Base-by-base conservation (phyloP, 2,888 invertebrate genomes). In the Macrophya annulata region DNA sequence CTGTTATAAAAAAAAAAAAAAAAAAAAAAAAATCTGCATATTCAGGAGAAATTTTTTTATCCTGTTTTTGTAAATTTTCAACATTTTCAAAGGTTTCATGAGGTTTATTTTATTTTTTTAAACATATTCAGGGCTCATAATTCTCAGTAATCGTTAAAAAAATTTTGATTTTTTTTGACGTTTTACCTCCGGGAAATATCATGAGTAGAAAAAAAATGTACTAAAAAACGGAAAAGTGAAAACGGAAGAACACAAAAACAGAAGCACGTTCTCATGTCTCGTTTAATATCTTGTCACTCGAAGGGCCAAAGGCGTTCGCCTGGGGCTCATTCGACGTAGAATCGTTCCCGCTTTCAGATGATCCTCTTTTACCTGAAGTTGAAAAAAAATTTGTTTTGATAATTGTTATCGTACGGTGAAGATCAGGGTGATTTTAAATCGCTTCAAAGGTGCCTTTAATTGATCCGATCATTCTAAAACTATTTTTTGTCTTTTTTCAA, bases 291-390 rank as follows among this genome's bases (percentile, higher is more conserved):
- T 74, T 45, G 21, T 74, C 51, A 55, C 37, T 55, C 8, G 45
- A 77, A n/a, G 12, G 51, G 40, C 71, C 37, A 37, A 48, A 77
- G 31, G 43, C 25, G 17, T 55, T 77, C 17, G 2, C 31, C 40
- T 51, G 12, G 51, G 37, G 31, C 51, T 77, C 17, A 37, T 55
- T 55, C 37, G 55, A 51, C 9, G 51, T 8, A 8, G 55, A 51
- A 77, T 77, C n/a, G 37, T 55, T 37, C 37, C 31, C 51, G 55
- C 77, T 77, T 25, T 55, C 77, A 17, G 51, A 77, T 25, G 51
- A 77, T 25, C 31, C 77, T 77, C 31, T 51, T 37, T n/a, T n/a
- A n/a, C n/a, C n/a, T n/a, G n/a, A n/a, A n/a, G n/a, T n/a, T n/a
- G n/a, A n/a, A n/a, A n/a, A n/a, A n/a, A n/a, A n/a, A n/a, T n/a